phyloP scores from a whole-genome alignment of 2,888 invertebrate species.

The Slavum lentiscoides region DNA sequence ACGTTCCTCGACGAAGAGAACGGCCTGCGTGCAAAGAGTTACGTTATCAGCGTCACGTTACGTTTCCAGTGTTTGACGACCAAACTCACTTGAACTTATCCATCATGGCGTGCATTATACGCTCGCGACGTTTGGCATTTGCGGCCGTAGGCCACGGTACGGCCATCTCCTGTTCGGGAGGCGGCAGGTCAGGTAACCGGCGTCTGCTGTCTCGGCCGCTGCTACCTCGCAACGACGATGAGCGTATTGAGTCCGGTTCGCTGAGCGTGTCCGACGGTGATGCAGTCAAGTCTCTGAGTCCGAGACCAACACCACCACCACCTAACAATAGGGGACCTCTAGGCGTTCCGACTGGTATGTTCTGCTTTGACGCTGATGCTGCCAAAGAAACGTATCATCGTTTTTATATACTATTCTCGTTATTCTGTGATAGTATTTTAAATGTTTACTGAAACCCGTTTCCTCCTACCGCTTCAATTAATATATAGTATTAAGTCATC shows the following conservation, averaged over 20 bases:
- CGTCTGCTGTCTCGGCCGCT: conserved; percentile 6
- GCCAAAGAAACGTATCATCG: conserved; percentile 13
- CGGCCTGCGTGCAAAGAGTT: conserved; percentile 56
- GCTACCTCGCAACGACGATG: conserved; percentile 61
- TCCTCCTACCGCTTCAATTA: no score
- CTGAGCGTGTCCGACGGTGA: conserved; percentile 62
- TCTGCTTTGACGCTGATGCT: conserved; percentile 58
- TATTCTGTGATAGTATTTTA: no score
- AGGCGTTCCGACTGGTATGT: conserved; percentile 59
- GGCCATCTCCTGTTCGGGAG: conserved; percentile 3
- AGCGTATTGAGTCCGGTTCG: conserved; percentile 62
- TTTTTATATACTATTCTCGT: no score
- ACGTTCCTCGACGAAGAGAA: conserved; percentile 59
- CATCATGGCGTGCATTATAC: conserved; percentile 56
- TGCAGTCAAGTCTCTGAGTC: conserved; percentile 59
- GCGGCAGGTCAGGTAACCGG: conserved; percentile 35
- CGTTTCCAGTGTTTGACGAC: no score
- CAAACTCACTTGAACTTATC: conserved; percentile 40
- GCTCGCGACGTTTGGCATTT: conserved; percentile 60
- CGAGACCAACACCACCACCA: neutral
- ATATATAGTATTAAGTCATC: no score
- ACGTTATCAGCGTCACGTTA: no score
- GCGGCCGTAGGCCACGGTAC: conserved; percentile 60
- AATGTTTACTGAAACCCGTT: no score
- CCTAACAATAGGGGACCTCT: conserved; percentile 56